Conservation (phyloP, 2,113 vertebrate species). For the Aix galericulata region DNA sequence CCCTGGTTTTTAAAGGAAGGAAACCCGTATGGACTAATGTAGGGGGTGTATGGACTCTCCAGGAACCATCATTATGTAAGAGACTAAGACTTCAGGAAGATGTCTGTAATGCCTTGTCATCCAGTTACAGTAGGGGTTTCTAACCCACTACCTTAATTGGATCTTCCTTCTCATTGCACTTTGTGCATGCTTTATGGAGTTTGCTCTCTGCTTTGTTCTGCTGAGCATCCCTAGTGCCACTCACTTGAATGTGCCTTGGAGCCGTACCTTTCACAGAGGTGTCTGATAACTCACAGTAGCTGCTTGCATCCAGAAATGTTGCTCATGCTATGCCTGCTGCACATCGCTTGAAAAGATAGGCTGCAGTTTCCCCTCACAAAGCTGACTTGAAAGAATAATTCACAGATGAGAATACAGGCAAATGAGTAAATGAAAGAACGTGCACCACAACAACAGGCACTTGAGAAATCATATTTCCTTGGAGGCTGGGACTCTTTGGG, state of each 20-base stretch:
- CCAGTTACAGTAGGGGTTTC: background rate
- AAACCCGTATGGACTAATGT: background rate
- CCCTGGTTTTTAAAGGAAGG: background rate
- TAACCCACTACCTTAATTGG: background rate
- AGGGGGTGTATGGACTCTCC: background rate
- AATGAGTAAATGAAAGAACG: background rate
- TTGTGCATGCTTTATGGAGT: rapidly evolving
- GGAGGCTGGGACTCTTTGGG: background rate
- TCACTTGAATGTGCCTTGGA: background rate
- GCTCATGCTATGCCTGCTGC: background rate
- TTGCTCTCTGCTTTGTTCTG: background rate
- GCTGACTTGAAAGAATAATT: background rate
- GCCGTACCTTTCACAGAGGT: background rate
- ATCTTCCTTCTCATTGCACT: background rate
- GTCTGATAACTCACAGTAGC: background rate
- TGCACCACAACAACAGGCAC: background rate
- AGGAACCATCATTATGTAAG: background rate
- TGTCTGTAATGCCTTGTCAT: background rate
- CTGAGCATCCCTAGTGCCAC: background rate
- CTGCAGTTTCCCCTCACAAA: background rate
- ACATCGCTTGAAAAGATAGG: background rate
- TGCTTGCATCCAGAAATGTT: background rate
- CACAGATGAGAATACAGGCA: background rate
- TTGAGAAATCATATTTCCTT: background rate
- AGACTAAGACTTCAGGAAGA: background rate